Evolutionary conservation across 2,113 vertebrate species (phyloP), one percentile per base, ranked within the genome.

Genomic region (Leiothrix lutea): DNA sequence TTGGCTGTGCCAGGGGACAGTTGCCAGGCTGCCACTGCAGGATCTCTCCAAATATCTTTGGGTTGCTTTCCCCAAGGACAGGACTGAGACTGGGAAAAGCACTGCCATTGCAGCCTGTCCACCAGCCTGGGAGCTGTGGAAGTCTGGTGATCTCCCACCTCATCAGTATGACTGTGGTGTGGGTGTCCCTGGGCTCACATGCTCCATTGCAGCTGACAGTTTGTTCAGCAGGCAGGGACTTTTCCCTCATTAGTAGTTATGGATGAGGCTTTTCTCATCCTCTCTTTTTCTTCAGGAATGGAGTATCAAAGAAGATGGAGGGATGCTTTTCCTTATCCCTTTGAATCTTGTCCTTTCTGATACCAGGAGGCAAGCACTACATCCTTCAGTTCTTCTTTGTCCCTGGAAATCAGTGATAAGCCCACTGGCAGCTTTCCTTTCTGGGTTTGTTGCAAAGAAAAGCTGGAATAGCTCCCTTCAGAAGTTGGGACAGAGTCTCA

Each of bases 51-150:
- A 87, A 69, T 13, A 9, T 36, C 72, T 66, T 15, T 31, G 42
- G 62, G 44, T 64, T 75, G 7, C 10, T 47, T 50, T 29, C 23
- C 20, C 9, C 8, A 44, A 58, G 56, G 50, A 21, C 4, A 3
- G 45, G 44, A 18, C 14, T 29, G 25, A 6, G 20, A 11, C 60
- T 66, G 78, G 38, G 45, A 50, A 54, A 71, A 83, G 22, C 23
- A 23, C 38, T 0, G 3, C 29, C 0, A 0, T 2, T 53, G 54
- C 51, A 70, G 23, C 23, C 33, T 5, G 15, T 58, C 16, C n/a
- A 48, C 47, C 65, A 60, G 74, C 58, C 44, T 12, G 25, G 57
- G 69, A 80, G 58, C 17, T 5, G 28, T 23, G 4, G 44, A 57
- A 62, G 50, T n/a, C 64, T 38, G 33, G 38, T 82, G 80, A 48